Conservation (phyloP, 2,888 invertebrate species). For the Acanthosepion lycidas region DNA sequence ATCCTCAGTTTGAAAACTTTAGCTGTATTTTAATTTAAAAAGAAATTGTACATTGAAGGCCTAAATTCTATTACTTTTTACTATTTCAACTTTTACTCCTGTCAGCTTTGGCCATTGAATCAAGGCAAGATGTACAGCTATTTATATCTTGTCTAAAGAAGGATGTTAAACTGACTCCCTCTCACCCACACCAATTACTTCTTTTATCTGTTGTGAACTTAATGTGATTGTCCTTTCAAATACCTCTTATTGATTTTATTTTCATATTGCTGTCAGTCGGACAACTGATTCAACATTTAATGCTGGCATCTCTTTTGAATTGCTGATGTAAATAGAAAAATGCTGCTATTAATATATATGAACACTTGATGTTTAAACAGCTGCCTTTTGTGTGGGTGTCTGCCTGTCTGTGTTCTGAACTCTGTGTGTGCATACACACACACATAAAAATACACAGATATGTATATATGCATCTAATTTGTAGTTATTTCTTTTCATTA, state of each 20-base stretch:
- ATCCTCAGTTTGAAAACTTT: too few species aligned
- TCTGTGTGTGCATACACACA: not conserved
- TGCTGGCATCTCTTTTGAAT: not conserved
- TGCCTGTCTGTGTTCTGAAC: not conserved
- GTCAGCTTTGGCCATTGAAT: not conserved
- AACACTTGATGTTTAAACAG: slow-evolving; percentile 21
- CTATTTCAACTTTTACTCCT: too few species aligned
- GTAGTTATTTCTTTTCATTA: slow-evolving; percentile 6
- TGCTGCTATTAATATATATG: not conserved
- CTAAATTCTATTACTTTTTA: too few species aligned
- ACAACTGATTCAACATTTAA: not conserved
- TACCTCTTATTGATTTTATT: not conserved
- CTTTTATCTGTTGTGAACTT: not conserved
- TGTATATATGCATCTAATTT: not conserved
- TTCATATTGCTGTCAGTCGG: not conserved
- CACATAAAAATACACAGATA: not conserved
- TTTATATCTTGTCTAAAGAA: not conserved
- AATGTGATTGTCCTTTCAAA: not conserved
- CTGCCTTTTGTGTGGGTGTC: not conserved
- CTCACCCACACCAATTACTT: not conserved
- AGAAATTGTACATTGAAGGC: too few species aligned
- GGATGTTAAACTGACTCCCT: not conserved
- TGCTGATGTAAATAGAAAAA: not conserved
- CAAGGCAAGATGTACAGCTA: not conserved
- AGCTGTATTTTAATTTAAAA: too few species aligned